phyloP scores from a whole-genome alignment of 2,888 invertebrate species.

The Helleia helle region DNA sequence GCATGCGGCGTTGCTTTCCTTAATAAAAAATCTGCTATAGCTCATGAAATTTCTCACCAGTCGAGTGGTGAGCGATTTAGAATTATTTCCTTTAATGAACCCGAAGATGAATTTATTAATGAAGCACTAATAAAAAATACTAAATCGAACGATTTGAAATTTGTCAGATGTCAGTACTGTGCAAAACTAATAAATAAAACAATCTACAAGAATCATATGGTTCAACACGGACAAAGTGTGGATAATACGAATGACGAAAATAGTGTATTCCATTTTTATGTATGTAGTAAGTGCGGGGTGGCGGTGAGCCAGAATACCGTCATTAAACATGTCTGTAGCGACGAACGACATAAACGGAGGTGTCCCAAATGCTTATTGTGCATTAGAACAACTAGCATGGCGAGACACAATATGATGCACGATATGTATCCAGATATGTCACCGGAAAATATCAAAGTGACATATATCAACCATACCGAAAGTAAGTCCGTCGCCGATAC shows the following conservation, averaged over 20 bases:
- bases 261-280: slow-evolving; percentile 12
- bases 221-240: slow-evolving; percentile 2
- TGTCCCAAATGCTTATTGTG: slow-evolving; percentile 16
- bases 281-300: slow-evolving; percentile 15
- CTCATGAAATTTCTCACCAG: slow-evolving; percentile 25
- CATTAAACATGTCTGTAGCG: slow-evolving; percentile 10
- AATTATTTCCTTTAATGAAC: slow-evolving; percentile 24
- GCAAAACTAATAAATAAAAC: slow-evolving; percentile 17
- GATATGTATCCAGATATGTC: slow-evolving; percentile 13
- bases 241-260: neutral
- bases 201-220: slow-evolving; percentile 15
- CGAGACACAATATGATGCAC: slow-evolving; percentile 12
- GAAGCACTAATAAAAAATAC: slow-evolving; percentile 13
- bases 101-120: slow-evolving; percentile 17
- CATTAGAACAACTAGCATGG: slow-evolving; percentile 5
- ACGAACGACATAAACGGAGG: slow-evolving; percentile 2
- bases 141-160: slow-evolving; percentile 19
- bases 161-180: slow-evolving; percentile 22
- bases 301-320: slow-evolving; percentile 7
- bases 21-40: neutral
- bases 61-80: slow-evolving; percentile 15
- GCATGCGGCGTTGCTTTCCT: slow-evolving; percentile 20
- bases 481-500: too few relatives aligned
- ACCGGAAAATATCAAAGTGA: slow-evolving; percentile 9
- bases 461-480: slow-evolving; percentile 9